Evolutionary conservation across 2,113 vertebrate genomes (phyloP).

Genomic region (Hyperopisus bebe): DNA sequence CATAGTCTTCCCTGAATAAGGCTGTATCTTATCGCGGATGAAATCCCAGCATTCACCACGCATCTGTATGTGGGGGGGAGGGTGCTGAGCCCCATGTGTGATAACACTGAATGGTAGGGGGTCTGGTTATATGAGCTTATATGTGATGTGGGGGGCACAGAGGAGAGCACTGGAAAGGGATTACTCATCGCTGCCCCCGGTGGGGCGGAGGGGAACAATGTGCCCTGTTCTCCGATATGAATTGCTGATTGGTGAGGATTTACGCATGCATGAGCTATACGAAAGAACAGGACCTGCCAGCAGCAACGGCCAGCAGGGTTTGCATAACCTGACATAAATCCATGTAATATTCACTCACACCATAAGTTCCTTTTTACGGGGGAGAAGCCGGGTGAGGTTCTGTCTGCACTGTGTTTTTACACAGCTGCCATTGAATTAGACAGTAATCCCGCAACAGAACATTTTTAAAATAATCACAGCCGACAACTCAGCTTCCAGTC

Average conservation of each 20-base stretch:
- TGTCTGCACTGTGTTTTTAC: neutral
- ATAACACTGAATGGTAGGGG: neutral
- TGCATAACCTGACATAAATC: neutral
- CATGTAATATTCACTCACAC: neutral
- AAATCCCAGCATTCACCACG: neutral
- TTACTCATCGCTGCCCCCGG: neutral
- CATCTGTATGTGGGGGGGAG: neutral
- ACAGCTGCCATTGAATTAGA: neutral
- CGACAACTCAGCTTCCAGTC: neutral
- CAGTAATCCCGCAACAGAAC: neutral
- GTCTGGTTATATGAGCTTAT: neutral
- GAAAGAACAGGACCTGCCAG: neutral
- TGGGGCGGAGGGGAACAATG: neutral
- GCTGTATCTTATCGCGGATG: neutral
- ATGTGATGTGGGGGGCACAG: neutral
- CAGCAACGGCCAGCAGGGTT: neutral
- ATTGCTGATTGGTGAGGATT: neutral
- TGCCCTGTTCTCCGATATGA: neutral
- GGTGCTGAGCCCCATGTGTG: neutral
- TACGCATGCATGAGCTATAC: neutral
- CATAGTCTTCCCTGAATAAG: neutral
- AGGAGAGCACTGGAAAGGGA: neutral
- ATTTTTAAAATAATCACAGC: neutral
- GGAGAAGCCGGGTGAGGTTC: neutral
- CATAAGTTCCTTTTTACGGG: neutral